Percentiles rank a stretch among this genome's conserved stretches.
These are phyloP conservation scores for Oxystoma pomonae DNA, from an alignment of 2,888 invertebrate genomes.

Conservation along the genomic window DNA sequence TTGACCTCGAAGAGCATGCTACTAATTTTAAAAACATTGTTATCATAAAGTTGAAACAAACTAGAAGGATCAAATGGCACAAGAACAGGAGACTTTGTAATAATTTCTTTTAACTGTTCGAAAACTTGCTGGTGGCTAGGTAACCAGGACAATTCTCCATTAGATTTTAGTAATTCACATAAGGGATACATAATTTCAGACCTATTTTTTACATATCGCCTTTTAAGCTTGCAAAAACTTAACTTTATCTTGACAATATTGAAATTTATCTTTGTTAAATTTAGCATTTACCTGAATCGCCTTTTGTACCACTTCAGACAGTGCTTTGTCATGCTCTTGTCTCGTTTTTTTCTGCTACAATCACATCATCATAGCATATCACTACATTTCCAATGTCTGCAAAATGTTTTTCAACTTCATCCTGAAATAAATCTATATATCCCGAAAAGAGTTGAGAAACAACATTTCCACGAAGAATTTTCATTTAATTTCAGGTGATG, in stretches of 20 bases:
- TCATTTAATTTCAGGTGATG: slow-evolving; percentile 12
- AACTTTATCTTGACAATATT: slow-evolving; percentile 20
- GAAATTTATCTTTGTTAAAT: slow-evolving; percentile 25
- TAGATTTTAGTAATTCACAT: slow-evolving; percentile 20
- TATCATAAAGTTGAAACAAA: slow-evolving; percentile 21
- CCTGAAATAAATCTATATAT: slow-evolving; percentile 15
- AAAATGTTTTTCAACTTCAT: slow-evolving; percentile 20
- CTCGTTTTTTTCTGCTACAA: background rate
- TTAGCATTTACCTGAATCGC: slow-evolving; percentile 13
- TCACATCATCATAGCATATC: slow-evolving; percentile 12
- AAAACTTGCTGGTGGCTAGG: slow-evolving; percentile 17
- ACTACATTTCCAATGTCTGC: slow-evolving; percentile 18
- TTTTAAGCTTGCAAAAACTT: slow-evolving; percentile 1
- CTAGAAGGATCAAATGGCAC: slow-evolving; percentile 20
- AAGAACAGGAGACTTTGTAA: slow-evolving; percentile 18
- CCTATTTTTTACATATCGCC: slow-evolving; percentile 15
- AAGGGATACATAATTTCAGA: slow-evolving; percentile 18
- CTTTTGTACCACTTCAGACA: slow-evolving; percentile 3
- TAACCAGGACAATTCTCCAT: slow-evolving; percentile 22
- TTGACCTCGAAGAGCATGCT: slow-evolving; percentile 15
- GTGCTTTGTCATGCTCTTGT: background rate
- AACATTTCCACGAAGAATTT: background rate
- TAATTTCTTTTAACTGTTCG: slow-evolving; percentile 20
- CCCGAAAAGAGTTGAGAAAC: background rate
- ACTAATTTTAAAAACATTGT: slow-evolving; percentile 15